These are phyloP conservation scores for Palythoa grandis DNA, from an alignment of 92 coral and sea anemone species.

Conservation along the genomic window DNA sequence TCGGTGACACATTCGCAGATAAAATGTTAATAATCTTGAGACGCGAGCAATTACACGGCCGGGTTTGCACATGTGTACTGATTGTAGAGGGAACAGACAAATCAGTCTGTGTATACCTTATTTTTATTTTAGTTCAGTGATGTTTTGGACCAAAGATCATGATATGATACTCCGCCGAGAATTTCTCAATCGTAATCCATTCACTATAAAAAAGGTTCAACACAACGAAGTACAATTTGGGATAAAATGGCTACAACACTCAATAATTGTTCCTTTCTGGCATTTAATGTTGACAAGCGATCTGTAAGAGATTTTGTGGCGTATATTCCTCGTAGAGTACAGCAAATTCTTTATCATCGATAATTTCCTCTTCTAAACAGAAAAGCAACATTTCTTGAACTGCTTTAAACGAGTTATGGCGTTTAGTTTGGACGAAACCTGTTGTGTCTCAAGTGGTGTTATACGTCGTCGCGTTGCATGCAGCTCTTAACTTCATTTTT, in stretches of 20 bases:
- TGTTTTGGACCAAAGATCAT: constrained; percentile 54
- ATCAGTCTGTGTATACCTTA: constrained; percentile 17
- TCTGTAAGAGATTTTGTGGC: constrained; percentile 50
- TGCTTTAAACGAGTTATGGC: too few relatives aligned
- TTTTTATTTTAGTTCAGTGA: constrained; percentile 12
- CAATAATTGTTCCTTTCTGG: constrained; percentile 43
- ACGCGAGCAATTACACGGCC: not conserved
- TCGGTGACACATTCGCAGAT: constrained; percentile 24
- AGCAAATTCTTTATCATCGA: too few relatives aligned
- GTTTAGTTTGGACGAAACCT: too few relatives aligned
- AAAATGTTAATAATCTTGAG: not conserved
- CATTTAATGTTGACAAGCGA: constrained; percentile 58
- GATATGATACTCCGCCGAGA: constrained; percentile 54
- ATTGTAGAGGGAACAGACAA: constrained; percentile 14
- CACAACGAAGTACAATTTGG: constrained; percentile 59
- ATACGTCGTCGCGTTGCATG: constrained; percentile 1
- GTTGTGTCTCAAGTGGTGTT: not conserved
- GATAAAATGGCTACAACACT: constrained; percentile 50
- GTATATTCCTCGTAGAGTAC: too few relatives aligned
- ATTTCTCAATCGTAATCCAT: constrained; percentile 51
- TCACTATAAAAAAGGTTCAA: constrained; percentile 48
- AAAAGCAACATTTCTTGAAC: too few relatives aligned
- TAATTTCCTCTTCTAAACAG: too few relatives aligned
- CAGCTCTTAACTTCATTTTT: not conserved
- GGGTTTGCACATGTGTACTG: constrained; percentile 14